A percentile compares a stretch with the other conserved stretches of the same genome.
phyloP scores from a whole-genome alignment of 1,140 invertebrate genomes.

The Pseudomyrmex flavicornis region DNA sequence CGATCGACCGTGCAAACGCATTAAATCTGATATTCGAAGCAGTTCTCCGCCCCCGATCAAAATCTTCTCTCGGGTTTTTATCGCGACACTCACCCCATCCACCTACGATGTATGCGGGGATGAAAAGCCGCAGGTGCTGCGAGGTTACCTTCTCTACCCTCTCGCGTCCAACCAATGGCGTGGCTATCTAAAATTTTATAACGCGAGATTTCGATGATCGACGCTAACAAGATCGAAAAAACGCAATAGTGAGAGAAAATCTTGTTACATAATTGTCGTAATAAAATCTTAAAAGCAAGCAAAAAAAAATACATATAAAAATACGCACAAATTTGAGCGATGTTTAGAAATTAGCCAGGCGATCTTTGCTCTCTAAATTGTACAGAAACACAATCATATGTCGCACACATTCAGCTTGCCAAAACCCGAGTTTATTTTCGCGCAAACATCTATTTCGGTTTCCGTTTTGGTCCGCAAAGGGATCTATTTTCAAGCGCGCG shows the following conservation, averaged over 20 bases:
- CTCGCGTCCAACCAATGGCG: constrained; percentile 59
- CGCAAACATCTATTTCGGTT: constrained; percentile 58
- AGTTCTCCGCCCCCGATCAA: constrained; percentile 16
- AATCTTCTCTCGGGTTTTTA: constrained; percentile 56
- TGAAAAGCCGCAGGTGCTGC: constrained; percentile 79
- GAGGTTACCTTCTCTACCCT: constrained; percentile 67
- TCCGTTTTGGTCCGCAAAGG: constrained; percentile 49
- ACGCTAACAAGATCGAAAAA: constrained; percentile 10
- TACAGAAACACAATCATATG: constrained; percentile 13
- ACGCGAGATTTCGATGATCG: constrained; percentile 21
- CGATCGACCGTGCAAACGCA: constrained; percentile 14
- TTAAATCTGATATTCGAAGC: constrained; percentile 2
- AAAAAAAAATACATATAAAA: too few species aligned
- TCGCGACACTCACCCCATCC: constrained; percentile 74
- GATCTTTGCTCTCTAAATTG: background rate
- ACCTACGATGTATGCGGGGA: constrained; percentile 67
- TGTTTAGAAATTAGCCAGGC: background rate
- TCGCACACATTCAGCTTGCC: background rate
- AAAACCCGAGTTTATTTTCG: constrained; percentile 45
- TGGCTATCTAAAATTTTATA: constrained; percentile 41
- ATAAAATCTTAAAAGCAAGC: background rate
- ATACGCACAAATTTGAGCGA: background rate
- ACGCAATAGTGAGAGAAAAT: constrained; percentile 7
- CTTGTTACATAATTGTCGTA: background rate
- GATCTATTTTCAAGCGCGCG: constrained; percentile 29